A percentile compares a stretch with the other conserved stretches of the same genome.
These are phyloP conservation scores for Melolontha melolontha DNA, from an alignment of 2,888 invertebrate species.

Conservation along the genomic window DNA sequence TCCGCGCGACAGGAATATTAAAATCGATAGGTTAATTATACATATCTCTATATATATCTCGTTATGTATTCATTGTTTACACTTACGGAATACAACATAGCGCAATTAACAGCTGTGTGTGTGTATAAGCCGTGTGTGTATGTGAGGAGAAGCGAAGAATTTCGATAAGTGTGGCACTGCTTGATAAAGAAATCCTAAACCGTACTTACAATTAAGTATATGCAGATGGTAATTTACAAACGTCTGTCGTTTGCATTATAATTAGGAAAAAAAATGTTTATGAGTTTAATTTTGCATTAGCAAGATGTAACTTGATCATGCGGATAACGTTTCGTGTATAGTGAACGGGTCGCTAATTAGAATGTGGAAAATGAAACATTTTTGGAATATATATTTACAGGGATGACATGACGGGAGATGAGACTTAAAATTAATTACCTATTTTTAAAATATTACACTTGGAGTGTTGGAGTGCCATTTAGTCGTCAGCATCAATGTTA, in stretches of 20 bases:
- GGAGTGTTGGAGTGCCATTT: too few relatives aligned
- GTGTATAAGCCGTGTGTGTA: not conserved
- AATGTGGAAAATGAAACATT: too few relatives aligned
- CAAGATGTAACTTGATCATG: too few relatives aligned
- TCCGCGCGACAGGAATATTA: conserved; percentile 19
- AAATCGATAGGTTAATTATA: conserved; percentile 25
- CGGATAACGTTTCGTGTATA: too few relatives aligned
- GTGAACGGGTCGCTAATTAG: too few relatives aligned
- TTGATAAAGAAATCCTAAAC: conserved; percentile 31
- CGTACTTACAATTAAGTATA: conserved; percentile 6
- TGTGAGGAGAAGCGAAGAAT: conserved; percentile 22
- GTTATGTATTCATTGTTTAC: conserved; percentile 37
- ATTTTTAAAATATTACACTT: too few relatives aligned
- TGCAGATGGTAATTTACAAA: conserved; percentile 38
- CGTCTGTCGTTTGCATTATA: conserved; percentile 19
- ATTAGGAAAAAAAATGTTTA: conserved; percentile 34
- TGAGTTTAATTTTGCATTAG: not conserved
- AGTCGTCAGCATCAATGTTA: too few relatives aligned
- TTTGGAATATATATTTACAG: too few relatives aligned
- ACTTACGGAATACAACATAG: conserved; percentile 34
- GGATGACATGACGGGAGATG: too few relatives aligned
- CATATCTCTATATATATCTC: conserved; percentile 11
- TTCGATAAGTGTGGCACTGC: conserved; percentile 17
- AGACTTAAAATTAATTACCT: too few relatives aligned
- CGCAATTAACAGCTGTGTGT: conserved; percentile 27